Conservation (phyloP, 2,888 invertebrate genomes). For the Melieria picta region DNA sequence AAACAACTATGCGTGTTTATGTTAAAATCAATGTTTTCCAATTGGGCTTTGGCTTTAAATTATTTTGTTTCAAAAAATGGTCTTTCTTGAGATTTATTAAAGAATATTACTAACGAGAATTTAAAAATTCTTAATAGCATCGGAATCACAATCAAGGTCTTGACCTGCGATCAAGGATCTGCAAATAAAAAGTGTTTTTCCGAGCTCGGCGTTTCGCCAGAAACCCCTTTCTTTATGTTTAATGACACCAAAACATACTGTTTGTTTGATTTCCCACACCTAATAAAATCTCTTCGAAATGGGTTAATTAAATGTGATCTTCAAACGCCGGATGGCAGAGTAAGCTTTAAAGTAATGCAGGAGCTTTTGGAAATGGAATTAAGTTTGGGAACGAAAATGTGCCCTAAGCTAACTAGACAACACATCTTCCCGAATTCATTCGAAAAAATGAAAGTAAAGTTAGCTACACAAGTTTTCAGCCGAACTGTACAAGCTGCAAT, state of each 20-base stretch:
- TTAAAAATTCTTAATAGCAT: constrained; percentile 20
- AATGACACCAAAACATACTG: not conserved
- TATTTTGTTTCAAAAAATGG: constrained; percentile 32
- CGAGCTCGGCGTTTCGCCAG: constrained; percentile 2
- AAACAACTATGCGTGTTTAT: constrained; percentile 34
- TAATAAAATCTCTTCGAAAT: constrained; percentile 34
- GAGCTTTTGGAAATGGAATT: constrained; percentile 22
- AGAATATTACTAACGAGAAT: constrained; percentile 27
- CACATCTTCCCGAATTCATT: constrained; percentile 35
- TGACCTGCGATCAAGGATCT: constrained; percentile 6
- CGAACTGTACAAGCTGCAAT: constrained; percentile 34
- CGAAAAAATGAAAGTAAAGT: constrained; percentile 26
- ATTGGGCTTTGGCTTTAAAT: constrained; percentile 32
- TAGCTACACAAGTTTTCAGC: constrained; percentile 29
- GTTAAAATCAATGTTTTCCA: constrained; percentile 33
- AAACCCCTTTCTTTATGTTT: constrained; percentile 3
- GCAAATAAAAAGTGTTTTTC: constrained; percentile 28
- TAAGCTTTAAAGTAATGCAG: constrained; percentile 21
- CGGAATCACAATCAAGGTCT: constrained; percentile 21
- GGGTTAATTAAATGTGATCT: constrained; percentile 21
- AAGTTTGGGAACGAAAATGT: constrained; percentile 26
- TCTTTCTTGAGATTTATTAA: constrained; percentile 24
- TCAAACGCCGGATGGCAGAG: constrained; percentile 21
- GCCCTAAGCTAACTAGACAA: constrained; percentile 30
- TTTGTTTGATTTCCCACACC: constrained; percentile 30